phyloP scores from a whole-genome alignment of 2,888 invertebrate genomes.

The Phengaris arion region DNA sequence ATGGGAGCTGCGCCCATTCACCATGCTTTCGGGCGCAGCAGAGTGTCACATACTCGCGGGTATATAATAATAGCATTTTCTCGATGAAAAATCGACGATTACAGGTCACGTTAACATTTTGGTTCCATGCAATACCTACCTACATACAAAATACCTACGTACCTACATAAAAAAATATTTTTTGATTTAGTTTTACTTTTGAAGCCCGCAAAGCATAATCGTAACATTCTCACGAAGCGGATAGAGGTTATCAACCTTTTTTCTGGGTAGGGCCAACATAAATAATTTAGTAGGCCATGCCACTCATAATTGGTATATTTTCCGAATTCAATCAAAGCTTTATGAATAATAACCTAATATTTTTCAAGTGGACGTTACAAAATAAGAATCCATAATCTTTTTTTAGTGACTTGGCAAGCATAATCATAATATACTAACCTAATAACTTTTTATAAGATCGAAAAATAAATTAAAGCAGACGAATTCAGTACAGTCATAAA shows the following conservation, averaged over 20 bases:
- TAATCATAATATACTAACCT: background rate
- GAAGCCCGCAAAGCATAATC: background rate
- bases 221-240: background rate
- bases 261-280: background rate
- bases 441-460: no score
- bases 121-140: no score
- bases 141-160: no score
- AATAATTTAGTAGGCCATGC: background rate
- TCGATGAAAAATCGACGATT: no score
- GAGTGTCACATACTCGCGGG: no score
- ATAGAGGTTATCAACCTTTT: background rate
- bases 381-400: background rate
- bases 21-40: no score
- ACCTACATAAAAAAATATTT: background rate
- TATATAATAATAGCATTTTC: no score
- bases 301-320: background rate
- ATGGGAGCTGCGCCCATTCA: no score
- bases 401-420: background rate
- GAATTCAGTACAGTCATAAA: no score
- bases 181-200: background rate
- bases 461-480: no score
- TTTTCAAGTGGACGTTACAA: background rate
- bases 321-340: background rate
- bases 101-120: no score
- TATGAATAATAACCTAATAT: background rate